Evolutionary conservation across 2,888 invertebrate genomes (phyloP).

Genomic region (Macrophya annulata): DNA sequence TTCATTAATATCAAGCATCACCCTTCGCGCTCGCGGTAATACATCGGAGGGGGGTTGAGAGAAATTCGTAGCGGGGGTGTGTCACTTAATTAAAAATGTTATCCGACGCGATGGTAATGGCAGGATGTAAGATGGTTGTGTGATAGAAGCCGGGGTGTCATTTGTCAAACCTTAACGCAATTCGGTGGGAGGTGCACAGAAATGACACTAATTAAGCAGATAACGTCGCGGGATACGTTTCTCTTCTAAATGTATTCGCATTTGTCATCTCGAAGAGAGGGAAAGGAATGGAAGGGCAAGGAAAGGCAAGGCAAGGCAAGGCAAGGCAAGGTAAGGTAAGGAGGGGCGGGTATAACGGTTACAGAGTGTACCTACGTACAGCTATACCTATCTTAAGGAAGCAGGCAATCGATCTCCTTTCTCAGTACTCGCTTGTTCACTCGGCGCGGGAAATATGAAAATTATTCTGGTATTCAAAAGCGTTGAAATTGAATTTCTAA

Average conservation of each 20-base stretch:
- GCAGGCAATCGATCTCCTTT: conserved; percentile 36
- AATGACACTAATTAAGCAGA: conserved; percentile 69
- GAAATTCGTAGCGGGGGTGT: conserved; percentile 57
- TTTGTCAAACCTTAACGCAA: conserved; percentile 68
- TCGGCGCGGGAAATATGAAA: conserved; percentile 25
- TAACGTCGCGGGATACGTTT: conserved; percentile 64
- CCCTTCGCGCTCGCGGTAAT: background rate
- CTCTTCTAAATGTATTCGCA: conserved; percentile 50
- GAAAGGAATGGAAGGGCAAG: background rate
- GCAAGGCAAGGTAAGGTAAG: background rate
- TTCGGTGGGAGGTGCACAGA: conserved; percentile 58
- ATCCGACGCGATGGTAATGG: conserved; percentile 66
- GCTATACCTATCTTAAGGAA: background rate
- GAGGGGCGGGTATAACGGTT: background rate
- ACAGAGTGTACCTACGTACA: background rate
- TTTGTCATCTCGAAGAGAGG: conserved; percentile 54
- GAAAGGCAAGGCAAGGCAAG: background rate
- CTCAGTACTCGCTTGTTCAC: background rate
- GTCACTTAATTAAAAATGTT: conserved; percentile 74
- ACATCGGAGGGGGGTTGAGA: background rate
- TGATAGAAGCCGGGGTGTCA: conserved; percentile 63
- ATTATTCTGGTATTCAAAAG: conserved; percentile 29
- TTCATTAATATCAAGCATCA: conserved; percentile 30
- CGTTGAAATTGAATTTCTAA: conserved; percentile 37
- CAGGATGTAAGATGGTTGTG: conserved; percentile 63